A percentile compares a stretch with the other conserved stretches of the same genome.
phyloP scores from a whole-genome alignment of 2,797 vertebrate species.

The Amphiprion clarkii region DNA sequence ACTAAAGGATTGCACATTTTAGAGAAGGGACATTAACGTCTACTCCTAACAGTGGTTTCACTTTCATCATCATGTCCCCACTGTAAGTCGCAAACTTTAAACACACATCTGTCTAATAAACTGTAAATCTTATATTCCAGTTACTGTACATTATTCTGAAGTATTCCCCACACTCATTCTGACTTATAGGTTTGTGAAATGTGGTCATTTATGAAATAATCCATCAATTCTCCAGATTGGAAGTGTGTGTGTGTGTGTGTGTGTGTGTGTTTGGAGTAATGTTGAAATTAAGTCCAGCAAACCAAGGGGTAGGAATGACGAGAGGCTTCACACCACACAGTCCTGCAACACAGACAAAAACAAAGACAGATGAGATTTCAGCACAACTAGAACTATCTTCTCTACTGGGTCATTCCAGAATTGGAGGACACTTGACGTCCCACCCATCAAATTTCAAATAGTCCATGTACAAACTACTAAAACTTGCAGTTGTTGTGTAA shows the following conservation, averaged over 20 bases:
- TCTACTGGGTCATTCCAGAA: too few species aligned
- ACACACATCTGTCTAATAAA: background rate
- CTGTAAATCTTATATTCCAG: slow-evolving; percentile 3
- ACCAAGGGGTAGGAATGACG: slow-evolving; percentile 25
- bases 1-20: slow-evolving; percentile 53
- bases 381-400: background rate
- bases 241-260: slow-evolving; percentile 12
- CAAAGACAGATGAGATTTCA: background rate
- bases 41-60: slow-evolving; percentile 18
- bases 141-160: slow-evolving; percentile 19
- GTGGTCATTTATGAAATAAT: slow-evolving; percentile 4
- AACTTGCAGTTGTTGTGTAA: too few species aligned
- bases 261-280: slow-evolving; percentile 10
- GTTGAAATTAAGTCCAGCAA: slow-evolving; percentile 46
- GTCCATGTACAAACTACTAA: too few species aligned
- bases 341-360: slow-evolving; percentile 41
- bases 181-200: background rate
- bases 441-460: too few species aligned
- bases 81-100: background rate
- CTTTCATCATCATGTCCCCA: background rate
- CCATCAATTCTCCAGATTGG: slow-evolving; percentile 9
- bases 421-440: too few species aligned
- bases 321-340: slow-evolving; percentile 28
- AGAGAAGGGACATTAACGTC: slow-evolving; percentile 21
- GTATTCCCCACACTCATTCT: background rate